These are phyloP conservation scores for Albula goreensis DNA, from an alignment of 2,113 vertebrate genomes.

Conservation along the genomic window DNA sequence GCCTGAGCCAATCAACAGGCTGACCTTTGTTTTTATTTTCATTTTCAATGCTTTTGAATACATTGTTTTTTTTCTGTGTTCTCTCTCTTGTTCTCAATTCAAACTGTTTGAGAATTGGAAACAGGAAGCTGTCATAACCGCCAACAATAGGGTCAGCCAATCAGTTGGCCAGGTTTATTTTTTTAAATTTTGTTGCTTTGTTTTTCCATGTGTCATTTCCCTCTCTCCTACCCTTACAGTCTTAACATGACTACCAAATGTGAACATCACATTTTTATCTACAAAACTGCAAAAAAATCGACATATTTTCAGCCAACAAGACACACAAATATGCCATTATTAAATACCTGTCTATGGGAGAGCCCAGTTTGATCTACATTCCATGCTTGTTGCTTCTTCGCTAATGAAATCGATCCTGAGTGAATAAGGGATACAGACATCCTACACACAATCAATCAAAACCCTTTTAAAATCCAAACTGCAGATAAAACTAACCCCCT, in stretches of 20 bases:
- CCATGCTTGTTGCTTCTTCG: background rate
- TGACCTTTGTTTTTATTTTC: background rate
- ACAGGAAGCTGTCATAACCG: slow-evolving; percentile 70
- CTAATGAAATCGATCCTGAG: no score
- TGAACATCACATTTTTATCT: background rate
- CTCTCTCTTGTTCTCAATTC: background rate
- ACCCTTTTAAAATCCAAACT: background rate
- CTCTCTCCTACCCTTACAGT: background rate
- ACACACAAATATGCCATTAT: no score
- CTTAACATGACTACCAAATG: background rate
- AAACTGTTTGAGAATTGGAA: slow-evolving; percentile 1
- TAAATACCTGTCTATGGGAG: no score
- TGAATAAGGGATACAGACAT: background rate
- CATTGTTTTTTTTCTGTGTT: background rate
- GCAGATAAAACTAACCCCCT: background rate
- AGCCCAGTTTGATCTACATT: background rate
- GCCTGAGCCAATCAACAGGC: slow-evolving; percentile 51
- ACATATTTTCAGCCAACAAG: no score
- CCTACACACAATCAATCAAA: slow-evolving; percentile 7
- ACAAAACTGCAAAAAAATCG: background rate
- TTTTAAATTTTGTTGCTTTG: background rate
- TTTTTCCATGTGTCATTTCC: background rate
- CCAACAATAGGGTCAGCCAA: slow-evolving; percentile 53
- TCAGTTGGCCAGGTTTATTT: slow-evolving; percentile 22
- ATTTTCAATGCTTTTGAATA: background rate